Base-by-base conservation (phyloP, 2,797 vertebrate genomes). In the Nannoperca obscura region DNA sequence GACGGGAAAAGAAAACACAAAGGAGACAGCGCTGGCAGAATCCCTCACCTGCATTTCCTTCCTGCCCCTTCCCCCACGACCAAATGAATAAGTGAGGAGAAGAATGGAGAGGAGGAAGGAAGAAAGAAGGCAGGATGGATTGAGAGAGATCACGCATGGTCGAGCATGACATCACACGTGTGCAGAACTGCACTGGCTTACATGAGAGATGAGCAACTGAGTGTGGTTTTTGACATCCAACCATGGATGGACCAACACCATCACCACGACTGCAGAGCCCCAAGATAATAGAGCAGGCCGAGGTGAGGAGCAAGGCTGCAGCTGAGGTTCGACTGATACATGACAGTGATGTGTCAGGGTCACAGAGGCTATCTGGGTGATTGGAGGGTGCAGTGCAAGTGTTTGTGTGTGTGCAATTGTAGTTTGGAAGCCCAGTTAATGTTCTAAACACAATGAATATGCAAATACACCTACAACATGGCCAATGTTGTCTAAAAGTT, bases 121-220 rank as follows among this genome's bases (percentile, higher is more conserved):
- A 46, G 57, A 34, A 55, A 61, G 14, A 49, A 17, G 24, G 62
- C 19, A 52, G 42, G 71, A 71, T 42, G 34, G 68, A 75, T 55
- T 8, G 54, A 80, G 55, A 71, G 58, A 67, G 52, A 72, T 40
- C 82, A 76, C 1, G 67, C 86, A 60, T 22, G 70, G 63, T 13
- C 12, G 20, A 89, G 79, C 86, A 50, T 86, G 85, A 90, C 88
- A 90, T 85, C 63, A 74, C 57, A 81, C 30, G 13, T 75, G 73
- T 5, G 19, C 57, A 20, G 61, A 32, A 9, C 60, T 20, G 62
- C 42, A 27, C 74, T 10, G 5, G 46, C 63, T 54, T 54, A 81
- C 81, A 67, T 68, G 62, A 82, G 74, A 81, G 46, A 60, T 46
- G 47, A 66, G 71, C 64, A 62, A 42, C 71, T 65, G 65, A 89